Evolutionary conservation across 2,888 invertebrate species (phyloP).

Genomic region (Zelleria hepariella): DNA sequence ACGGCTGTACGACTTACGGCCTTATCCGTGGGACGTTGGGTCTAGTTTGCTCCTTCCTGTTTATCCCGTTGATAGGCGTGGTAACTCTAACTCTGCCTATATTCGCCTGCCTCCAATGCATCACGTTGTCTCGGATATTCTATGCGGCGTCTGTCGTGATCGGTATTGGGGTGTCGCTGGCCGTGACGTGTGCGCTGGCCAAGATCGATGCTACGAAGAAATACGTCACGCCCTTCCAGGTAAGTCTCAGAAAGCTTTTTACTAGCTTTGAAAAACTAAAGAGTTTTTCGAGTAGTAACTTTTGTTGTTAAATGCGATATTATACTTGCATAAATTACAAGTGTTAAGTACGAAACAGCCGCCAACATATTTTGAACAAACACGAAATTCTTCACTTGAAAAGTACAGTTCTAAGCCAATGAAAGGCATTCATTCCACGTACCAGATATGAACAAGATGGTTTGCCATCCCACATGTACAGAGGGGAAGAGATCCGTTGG

Average conservation of each 20-base stretch:
- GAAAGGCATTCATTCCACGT: too few relatives aligned
- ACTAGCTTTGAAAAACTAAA: too few relatives aligned
- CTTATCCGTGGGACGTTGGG: slow-evolving; percentile 83
- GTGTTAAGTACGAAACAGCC: too few relatives aligned
- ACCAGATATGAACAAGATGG: too few relatives aligned
- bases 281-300: too few relatives aligned
- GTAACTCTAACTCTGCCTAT: slow-evolving; percentile 82
- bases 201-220: slow-evolving; percentile 75
- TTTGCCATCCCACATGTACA: too few relatives aligned
- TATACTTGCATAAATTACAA: too few relatives aligned
- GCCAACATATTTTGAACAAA: too few relatives aligned
- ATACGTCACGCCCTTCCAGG: slow-evolving; percentile 82
- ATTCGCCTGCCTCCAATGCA: slow-evolving; percentile 80
- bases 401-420: too few relatives aligned
- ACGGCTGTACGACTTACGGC: slow-evolving; percentile 87
- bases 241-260: slow-evolving; percentile 39
- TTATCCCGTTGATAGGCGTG: slow-evolving; percentile 83
- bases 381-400: too few relatives aligned
- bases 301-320: too few relatives aligned
- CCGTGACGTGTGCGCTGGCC: slow-evolving; percentile 76
- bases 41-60: slow-evolving; percentile 83
- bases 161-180: slow-evolving; percentile 72
- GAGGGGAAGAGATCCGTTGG: too few relatives aligned
- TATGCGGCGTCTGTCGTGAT: slow-evolving; percentile 74
- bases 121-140: slow-evolving; percentile 76